Evolutionary conservation across 2,797 vertebrate species (phyloP), one percentile per base, ranked within the genome.

Genomic region (Lutjanus campechanus): DNA sequence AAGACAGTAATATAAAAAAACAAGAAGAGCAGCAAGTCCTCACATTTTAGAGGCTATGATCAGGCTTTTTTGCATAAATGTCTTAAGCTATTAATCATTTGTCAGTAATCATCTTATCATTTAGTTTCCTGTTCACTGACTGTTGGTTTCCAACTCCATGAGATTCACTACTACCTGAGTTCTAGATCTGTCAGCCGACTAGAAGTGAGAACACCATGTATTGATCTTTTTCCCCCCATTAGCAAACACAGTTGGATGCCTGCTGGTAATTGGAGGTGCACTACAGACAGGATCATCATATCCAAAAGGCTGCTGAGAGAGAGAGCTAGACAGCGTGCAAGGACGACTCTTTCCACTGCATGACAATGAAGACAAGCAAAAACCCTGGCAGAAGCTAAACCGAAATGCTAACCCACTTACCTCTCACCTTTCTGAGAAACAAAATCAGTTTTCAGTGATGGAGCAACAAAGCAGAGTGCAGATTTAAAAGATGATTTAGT

Each of bases 361-460:
- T 19, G 25, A 68, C 40, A 54, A 41, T 40, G 7, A 67, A 63
- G 41, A 61, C 17, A 0, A 60, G 54, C 50, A 51, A 40, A 36
- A 72, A 59, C 5, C 5, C 22, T 40, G 20, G 67, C 61, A 47
- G 53, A 19, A 46, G 20, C 43, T 15, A 36, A 51, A 56, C 3
- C 2, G 5, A 47, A 47, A 62, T 0, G 49, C 63, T 50, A 40
- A 64, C 25, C 11, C 51, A 71, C 77, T 80, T 68, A 88, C 77
- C 69, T n/a, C 16, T 67, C 60, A 60, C 49, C 50, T 63, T 63
- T 36, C 63, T 59, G 46, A 69, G 25, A 81, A n/a, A 65, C 49
- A 54, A 60, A 20, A n/a, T 54, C 22, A 73, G 54, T 58, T 63
- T 61, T 55, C 29, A 61, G 11, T 17, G 12, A 62, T 19, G 22